Percentiles rank a stretch among this genome's conserved stretches.
Evolutionary conservation across 2,113 vertebrate genomes (phyloP).

Genomic region (Lampris incognitus): DNA sequence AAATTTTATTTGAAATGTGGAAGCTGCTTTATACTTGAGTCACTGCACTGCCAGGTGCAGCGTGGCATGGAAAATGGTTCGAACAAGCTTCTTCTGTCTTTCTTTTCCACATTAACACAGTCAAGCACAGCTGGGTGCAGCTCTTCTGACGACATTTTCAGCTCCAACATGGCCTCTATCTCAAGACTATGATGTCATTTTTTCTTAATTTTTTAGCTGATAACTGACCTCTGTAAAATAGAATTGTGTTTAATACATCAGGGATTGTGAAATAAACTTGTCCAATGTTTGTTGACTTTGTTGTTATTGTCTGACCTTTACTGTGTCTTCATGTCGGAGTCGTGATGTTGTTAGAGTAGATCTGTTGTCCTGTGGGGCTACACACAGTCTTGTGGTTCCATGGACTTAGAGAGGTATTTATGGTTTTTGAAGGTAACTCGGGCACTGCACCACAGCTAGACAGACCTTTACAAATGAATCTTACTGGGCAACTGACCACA

Average conservation of each 20-base stretch:
- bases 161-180: slow-evolving; percentile 36
- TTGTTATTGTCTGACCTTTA: slow-evolving; percentile 13
- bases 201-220: slow-evolving; percentile 68
- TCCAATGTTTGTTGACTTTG: slow-evolving; percentile 64
- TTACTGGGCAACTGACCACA: no score
- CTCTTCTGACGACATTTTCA: slow-evolving; percentile 41
- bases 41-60: no score
- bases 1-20: no score
- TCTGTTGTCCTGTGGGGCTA: no score
- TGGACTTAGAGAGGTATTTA: no score
- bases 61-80: background rate
- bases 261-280: slow-evolving; percentile 78
- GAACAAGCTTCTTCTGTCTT: slow-evolving; percentile 2
- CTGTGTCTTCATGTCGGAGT: background rate
- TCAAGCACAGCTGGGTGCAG: slow-evolving; percentile 19
- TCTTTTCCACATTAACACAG: background rate
- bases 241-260: slow-evolving; percentile 73
- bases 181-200: slow-evolving; percentile 45
- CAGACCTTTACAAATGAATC: no score
- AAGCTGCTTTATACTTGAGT: no score
- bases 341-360: no score
- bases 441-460: no score
- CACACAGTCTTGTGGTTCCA: no score
- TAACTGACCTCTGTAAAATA: slow-evolving; percentile 78
- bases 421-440: no score